Conservation (phyloP, 2,113 vertebrate genomes). For the Malurus alboscapulatus region DNA sequence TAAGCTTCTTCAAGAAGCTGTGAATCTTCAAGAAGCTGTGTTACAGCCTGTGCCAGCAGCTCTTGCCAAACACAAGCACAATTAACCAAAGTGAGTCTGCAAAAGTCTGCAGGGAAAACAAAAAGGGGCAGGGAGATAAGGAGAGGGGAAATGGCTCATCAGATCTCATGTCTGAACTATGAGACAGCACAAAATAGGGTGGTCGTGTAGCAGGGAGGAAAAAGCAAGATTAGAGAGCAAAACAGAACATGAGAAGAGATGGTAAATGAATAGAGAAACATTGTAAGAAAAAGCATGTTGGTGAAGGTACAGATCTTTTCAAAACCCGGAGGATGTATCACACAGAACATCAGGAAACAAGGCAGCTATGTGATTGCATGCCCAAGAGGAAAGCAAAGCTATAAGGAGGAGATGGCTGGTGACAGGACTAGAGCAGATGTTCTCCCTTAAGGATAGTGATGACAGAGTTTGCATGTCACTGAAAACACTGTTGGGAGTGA, state of each 20-base stretch:
- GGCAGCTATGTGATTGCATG: neutral
- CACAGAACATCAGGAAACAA: slow-evolving; percentile 16
- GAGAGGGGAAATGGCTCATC: neutral
- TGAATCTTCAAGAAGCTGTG: neutral
- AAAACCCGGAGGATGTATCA: neutral
- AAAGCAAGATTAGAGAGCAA: neutral
- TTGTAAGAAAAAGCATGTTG: neutral
- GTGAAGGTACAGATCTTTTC: neutral
- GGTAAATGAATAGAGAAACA: neutral
- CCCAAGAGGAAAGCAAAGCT: neutral
- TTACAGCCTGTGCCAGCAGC: slow-evolving; percentile 10
- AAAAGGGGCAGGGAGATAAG: neutral
- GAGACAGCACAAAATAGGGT: neutral
- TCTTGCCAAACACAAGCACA: slow-evolving; percentile 40
- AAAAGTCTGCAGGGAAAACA: neutral
- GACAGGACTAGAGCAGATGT: slow-evolving; percentile 28
- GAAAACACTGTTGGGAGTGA: neutral
- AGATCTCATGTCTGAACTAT: neutral
- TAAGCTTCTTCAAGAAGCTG: neutral
- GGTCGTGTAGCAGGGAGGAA: neutral
- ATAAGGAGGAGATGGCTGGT: neutral
- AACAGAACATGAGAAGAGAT: neutral
- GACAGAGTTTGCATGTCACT: neutral
- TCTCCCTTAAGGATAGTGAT: neutral
- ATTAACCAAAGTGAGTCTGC: slow-evolving; percentile 45